Conservation (phyloP, 2,797 vertebrate species). For the Hyperoplus immaculatus region DNA sequence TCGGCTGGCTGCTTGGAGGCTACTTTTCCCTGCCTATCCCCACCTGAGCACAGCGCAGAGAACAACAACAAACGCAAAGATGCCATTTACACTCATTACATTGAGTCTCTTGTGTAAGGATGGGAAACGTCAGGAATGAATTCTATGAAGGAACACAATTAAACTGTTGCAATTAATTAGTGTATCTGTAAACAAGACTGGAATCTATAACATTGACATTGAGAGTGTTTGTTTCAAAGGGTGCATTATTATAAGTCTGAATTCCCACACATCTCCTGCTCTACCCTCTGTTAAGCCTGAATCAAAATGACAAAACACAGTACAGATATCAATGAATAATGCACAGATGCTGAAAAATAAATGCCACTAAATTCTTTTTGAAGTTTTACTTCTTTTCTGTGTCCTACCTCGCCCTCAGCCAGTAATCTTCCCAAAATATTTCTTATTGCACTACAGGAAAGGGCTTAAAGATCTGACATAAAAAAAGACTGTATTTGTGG, state of each 20-base stretch:
- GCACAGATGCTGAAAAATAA: conserved; percentile 52
- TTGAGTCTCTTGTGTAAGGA: conserved; percentile 41
- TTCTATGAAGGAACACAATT: conserved; percentile 34
- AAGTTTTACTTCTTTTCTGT: conserved; percentile 7
- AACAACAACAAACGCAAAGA: conserved; percentile 59
- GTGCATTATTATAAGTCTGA: conserved; percentile 2
- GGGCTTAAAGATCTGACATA: neutral
- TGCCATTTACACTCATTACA: conserved; percentile 59
- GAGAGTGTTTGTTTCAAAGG: conserved; percentile 23
- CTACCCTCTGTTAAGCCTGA: conserved; percentile 30
- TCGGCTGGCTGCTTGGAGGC: conserved; percentile 86
- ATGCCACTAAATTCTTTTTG: conserved; percentile 20
- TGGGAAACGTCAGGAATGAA: conserved; percentile 36
- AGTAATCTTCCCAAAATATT: conserved; percentile 3
- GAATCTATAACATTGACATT: conserved; percentile 22
- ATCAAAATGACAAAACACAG: conserved; percentile 56
- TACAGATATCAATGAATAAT: conserved; percentile 54
- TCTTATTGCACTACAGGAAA: neutral
- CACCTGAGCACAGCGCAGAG: conserved; percentile 80
- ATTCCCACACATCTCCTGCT: conserved; percentile 23
- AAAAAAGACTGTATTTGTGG: neutral
- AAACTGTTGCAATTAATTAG: conserved; percentile 55
- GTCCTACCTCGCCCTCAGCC: neutral
- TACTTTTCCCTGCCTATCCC: conserved; percentile 86
- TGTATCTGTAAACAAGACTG: conserved; percentile 45